A percentile compares a stretch with the other conserved stretches of the same genome.
phyloP scores from a whole-genome alignment of 2,888 invertebrate species.

The Campaea margaritaria region DNA sequence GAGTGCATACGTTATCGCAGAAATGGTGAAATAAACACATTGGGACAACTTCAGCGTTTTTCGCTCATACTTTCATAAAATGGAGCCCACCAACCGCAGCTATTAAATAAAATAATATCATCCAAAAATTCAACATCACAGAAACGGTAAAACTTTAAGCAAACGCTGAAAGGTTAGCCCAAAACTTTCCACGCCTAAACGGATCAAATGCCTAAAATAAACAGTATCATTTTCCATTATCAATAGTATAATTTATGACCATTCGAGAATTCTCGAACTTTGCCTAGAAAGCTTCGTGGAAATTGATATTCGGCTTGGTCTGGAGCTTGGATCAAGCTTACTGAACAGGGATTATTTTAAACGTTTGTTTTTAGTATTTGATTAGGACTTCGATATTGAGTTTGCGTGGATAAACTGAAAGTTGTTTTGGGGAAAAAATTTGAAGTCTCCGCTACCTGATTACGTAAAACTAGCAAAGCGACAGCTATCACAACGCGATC shows the following conservation, averaged over 20 bases:
- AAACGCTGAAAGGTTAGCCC: constrained; percentile 12
- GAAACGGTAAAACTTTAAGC: constrained; percentile 11
- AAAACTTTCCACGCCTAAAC: constrained; percentile 17
- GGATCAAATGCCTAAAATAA: constrained; percentile 24
- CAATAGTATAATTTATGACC: constrained; percentile 26
- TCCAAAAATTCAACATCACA: not conserved
- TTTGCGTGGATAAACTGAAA: not conserved
- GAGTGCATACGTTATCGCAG: too few relatives aligned
- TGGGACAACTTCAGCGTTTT: too few relatives aligned
- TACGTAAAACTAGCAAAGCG: too few relatives aligned
- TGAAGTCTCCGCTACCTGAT: too few relatives aligned
- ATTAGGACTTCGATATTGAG: constrained; percentile 3
- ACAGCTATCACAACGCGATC: too few relatives aligned
- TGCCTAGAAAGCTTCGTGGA: constrained; percentile 13
- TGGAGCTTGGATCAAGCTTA: constrained; percentile 1
- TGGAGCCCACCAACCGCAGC: too few relatives aligned
- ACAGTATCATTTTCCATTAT: constrained; percentile 26
- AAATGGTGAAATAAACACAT: too few relatives aligned
- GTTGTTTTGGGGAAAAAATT: not conserved
- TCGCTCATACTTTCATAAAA: too few relatives aligned
- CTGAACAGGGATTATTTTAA: constrained; percentile 7
- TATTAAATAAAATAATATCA: not conserved
- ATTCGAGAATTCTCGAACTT: constrained; percentile 18
- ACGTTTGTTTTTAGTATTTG: constrained; percentile 19
- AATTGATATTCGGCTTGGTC: constrained; percentile 21